Base-by-base conservation (phyloP, 2,797 vertebrate genomes). In the Loris lydekkerianus region DNA sequence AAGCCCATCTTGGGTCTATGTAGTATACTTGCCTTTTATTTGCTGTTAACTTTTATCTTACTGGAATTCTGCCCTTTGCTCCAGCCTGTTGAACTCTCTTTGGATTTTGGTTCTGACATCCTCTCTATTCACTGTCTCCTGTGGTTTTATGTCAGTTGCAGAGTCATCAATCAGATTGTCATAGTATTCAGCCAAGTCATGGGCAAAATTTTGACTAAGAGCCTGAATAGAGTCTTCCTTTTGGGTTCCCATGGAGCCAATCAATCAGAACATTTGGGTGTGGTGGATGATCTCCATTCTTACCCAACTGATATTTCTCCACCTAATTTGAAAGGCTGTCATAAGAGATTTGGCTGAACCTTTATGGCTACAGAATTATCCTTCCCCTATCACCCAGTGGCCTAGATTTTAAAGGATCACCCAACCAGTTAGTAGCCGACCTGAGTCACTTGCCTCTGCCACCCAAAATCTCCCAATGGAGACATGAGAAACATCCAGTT, bases 371-470 rank as follows among this genome's bases (percentile, higher is more conserved):
- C 21, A 84, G 76, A 10, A 86, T 40, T 87, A 90, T 49, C 63
- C 20, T 83, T 78, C 25, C 7, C 43, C 25, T 70, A 43, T 27
- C 49, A 61, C 43, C 46, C 21, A 53, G 43, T 18, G 40, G 46
- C 37, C 82, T 82, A 40, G 60, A 94, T 76, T 75, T 89, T 70
- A 70, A 90, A 93, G 49, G 53, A 56, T 85, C 61, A 58, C 43
- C 40, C 40, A 76, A 63, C 25, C 65, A 81, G 49, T 80, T 29
- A 56, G 40, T 84, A 65, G 20, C 40, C 87, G 65, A 61, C 15
- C 49, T 49, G 40, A 94, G 37, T 67, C 23, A 53, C 56, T 49
- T 10, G 18, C 56, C 58, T 83, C 58, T 84, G 70, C 65, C 73
- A 43, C 40, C 60, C 40, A 9, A 94, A 75, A 49, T 61, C 25